Conservation (phyloP, 1,140 invertebrate species). For the Drosophila baimaii region DNA sequence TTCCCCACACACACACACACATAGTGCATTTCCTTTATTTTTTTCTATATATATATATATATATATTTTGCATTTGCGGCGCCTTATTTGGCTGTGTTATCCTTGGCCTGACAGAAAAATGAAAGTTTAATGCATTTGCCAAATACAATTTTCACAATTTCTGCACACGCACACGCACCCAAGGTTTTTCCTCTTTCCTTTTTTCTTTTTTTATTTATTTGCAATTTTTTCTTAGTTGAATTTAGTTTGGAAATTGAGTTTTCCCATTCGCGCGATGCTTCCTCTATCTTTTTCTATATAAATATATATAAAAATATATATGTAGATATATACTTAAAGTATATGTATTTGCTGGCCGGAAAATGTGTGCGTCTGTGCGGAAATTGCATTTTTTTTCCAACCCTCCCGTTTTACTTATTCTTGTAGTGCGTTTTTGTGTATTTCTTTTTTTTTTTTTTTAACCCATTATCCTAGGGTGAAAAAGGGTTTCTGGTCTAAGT, state of each 20-base stretch:
- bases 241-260: slow-evolving; percentile 75
- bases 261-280: slow-evolving; percentile 37
- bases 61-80: slow-evolving; percentile 52
- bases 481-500: slow-evolving; percentile 42
- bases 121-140: slow-evolving; percentile 84
- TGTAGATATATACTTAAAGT: slow-evolving; percentile 12
- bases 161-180: slow-evolving; percentile 26
- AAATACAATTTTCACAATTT: slow-evolving; percentile 82
- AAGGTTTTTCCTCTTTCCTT: slow-evolving; percentile 2
- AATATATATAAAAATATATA: slow-evolving; percentile 19
- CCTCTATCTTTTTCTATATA: slow-evolving; percentile 33
- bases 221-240: slow-evolving; percentile 45
- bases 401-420: slow-evolving; percentile 9
- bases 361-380: slow-evolving; percentile 84
- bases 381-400: slow-evolving; percentile 76
- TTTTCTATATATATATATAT: slow-evolving; percentile 29
- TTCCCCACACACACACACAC: slow-evolving; percentile 26
- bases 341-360: slow-evolving; percentile 62
- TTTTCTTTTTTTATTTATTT: slow-evolving; percentile 9
- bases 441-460: slow-evolving; percentile 15
- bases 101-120: slow-evolving; percentile 81
- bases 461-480: neutral
- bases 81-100: slow-evolving; percentile 46
- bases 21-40: slow-evolving; percentile 23
- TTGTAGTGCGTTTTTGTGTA: slow-evolving; percentile 14